phyloP scores from a whole-genome alignment of 1,140 invertebrate genomes.

The Zeugodacus cucurbitae region DNA sequence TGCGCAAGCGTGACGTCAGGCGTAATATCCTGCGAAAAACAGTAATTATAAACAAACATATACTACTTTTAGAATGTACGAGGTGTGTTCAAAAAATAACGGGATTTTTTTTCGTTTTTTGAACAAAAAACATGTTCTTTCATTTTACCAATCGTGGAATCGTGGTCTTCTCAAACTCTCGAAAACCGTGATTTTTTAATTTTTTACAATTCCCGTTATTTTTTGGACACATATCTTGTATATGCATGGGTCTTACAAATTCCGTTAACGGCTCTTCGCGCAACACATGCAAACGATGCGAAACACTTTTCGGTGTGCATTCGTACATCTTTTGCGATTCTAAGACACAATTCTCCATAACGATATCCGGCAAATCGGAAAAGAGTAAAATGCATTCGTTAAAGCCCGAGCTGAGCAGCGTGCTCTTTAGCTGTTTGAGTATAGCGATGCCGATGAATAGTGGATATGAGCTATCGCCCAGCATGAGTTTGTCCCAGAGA shows the following conservation, averaged over 20 bases:
- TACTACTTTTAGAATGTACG: too few relatives aligned
- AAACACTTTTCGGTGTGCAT: slow-evolving; percentile 88
- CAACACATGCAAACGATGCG: slow-evolving; percentile 74
- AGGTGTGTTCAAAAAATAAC: too few relatives aligned
- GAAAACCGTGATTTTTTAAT: too few relatives aligned
- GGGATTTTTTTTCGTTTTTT: too few relatives aligned
- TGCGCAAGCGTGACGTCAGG: slow-evolving; percentile 71
- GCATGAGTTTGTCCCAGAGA: slow-evolving; percentile 95
- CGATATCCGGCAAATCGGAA: slow-evolving; percentile 97
- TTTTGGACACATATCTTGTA: too few relatives aligned
- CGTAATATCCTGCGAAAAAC: slow-evolving; percentile 74
- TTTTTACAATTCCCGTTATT: too few relatives aligned
- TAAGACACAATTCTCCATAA: slow-evolving; percentile 92
- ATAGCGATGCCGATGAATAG: slow-evolving; percentile 95
- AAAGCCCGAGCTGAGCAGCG: slow-evolving; percentile 89
- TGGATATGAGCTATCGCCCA: slow-evolving; percentile 94
- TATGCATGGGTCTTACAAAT: slow-evolving; percentile 65
- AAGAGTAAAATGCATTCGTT: slow-evolving; percentile 98
- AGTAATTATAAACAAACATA: too few relatives aligned
- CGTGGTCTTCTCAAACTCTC: too few relatives aligned
- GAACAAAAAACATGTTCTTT: too few relatives aligned
- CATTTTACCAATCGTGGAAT: too few relatives aligned
- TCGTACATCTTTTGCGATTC: slow-evolving; percentile 89
- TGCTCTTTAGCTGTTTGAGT: slow-evolving; percentile 86
- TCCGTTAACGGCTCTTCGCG: slow-evolving; percentile 53